Percentiles rank a stretch among this genome's conserved stretches.
Conservation (phyloP, 2,113 vertebrate genomes). For the Campylomormyrus tamandua region DNA sequence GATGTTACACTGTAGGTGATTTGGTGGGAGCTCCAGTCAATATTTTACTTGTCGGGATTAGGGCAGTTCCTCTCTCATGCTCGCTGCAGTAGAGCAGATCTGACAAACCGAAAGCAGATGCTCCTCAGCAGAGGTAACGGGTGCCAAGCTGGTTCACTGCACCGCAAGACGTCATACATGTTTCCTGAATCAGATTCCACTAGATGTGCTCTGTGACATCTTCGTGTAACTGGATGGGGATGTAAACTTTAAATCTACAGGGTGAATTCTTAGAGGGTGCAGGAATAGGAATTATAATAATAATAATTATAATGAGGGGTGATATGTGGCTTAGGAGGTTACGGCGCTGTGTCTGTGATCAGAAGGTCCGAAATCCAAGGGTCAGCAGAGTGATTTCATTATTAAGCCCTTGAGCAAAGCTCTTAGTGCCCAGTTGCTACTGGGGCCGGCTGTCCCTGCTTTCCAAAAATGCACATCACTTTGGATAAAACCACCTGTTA, state of each 20-base stretch:
- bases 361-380: background rate
- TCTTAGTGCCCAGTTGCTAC: background rate
- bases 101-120: constrained; percentile 18
- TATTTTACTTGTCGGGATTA: constrained; percentile 9
- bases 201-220: background rate
- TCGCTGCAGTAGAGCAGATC: background rate
- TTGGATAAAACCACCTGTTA: background rate
- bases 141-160: background rate
- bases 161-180: background rate
- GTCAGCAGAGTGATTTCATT: background rate
- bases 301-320: background rate
- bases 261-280: background rate
- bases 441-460: background rate
- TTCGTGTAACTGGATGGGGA: background rate
- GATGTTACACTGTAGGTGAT: background rate
- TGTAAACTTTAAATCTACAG: background rate
- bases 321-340: background rate
- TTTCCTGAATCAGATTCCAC: background rate
- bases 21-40: background rate
- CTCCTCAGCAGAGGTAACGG: background rate
- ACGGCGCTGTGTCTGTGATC: background rate
- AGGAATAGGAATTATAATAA: background rate
- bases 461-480: background rate
- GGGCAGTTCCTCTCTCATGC: background rate
- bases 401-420: background rate